phyloP scores from a whole-genome alignment of 2,797 vertebrate species.

The Phrynocephalus vlangalii region DNA sequence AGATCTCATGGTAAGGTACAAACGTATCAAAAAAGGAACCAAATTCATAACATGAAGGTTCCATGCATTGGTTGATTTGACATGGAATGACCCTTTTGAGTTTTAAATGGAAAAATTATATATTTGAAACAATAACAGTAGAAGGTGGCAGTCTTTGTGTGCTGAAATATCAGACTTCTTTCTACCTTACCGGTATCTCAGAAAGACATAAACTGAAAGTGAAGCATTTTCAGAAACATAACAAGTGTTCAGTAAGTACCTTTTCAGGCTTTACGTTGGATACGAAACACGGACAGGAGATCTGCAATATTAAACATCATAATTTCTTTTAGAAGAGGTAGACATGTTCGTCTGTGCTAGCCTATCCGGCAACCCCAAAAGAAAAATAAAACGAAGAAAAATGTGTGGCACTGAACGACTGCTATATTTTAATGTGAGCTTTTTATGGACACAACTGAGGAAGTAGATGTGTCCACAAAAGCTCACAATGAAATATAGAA shows the following conservation, averaged over 20 bases:
- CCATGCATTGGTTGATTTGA: no score
- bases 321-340: background rate
- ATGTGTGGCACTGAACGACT: no score
- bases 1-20: no score
- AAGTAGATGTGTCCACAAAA: no score
- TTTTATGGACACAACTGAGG: no score
- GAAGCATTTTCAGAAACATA: conserved; percentile 13
- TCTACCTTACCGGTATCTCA: background rate
- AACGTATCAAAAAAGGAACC: no score
- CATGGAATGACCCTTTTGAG: background rate
- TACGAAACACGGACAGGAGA: conserved; percentile 44
- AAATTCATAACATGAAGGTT: no score
- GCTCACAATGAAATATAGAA: no score
- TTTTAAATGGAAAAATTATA: background rate
- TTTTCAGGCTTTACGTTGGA: conserved; percentile 51
- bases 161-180: background rate
- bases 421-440: no score
- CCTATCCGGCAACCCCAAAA: no score
- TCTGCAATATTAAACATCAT: conserved; percentile 46
- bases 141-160: background rate
- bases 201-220: background rate
- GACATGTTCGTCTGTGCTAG: no score
- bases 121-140: conserved; percentile 2
- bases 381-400: no score
- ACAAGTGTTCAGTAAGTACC: conserved; percentile 38